A percentile compares a stretch with the other conserved stretches of the same genome.
phyloP scores from a whole-genome alignment of 1,140 invertebrate genomes.

The Rhopalosiphum maidis region DNA sequence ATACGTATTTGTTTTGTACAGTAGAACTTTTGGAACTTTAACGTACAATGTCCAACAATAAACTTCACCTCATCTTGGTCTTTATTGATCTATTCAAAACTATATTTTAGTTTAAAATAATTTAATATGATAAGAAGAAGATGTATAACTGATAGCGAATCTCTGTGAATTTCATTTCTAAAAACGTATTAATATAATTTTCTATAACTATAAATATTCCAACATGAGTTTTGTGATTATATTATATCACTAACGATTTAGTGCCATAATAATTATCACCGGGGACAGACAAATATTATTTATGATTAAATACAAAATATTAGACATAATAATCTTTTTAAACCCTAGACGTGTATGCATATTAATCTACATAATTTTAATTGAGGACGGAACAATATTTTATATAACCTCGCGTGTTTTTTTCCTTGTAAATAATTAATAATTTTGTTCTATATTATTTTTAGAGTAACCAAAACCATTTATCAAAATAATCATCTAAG shows the following conservation, averaged over 20 bases:
- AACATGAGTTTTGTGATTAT: not conserved
- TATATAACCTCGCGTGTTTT: not conserved
- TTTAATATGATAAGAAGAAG: not conserved
- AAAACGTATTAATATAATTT: not conserved
- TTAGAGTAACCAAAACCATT: not conserved
- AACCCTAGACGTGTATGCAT: not conserved
- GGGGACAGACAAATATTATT: conserved; percentile 20
- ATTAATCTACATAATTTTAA: conserved; percentile 36
- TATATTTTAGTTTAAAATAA: not conserved
- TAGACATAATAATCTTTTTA: conserved; percentile 34
- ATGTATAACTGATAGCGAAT: not conserved
- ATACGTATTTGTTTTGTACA: not conserved
- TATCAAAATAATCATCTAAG: not conserved
- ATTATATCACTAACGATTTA: not conserved
- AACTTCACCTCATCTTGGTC: not conserved
- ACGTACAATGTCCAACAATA: not conserved
- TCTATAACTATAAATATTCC: not conserved
- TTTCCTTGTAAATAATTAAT: conserved; percentile 18
- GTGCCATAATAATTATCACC: conserved; percentile 19
- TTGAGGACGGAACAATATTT: not conserved
- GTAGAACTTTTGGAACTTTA: not conserved
- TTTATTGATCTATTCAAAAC: not conserved
- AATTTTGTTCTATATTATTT: conserved; percentile 16
- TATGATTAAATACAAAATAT: conserved; percentile 22
- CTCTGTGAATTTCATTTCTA: not conserved